Percentiles rank a stretch among this genome's conserved stretches.
These are phyloP conservation scores for Apantesis nais DNA, from an alignment of 2,888 invertebrate genomes.

Conservation along the genomic window DNA sequence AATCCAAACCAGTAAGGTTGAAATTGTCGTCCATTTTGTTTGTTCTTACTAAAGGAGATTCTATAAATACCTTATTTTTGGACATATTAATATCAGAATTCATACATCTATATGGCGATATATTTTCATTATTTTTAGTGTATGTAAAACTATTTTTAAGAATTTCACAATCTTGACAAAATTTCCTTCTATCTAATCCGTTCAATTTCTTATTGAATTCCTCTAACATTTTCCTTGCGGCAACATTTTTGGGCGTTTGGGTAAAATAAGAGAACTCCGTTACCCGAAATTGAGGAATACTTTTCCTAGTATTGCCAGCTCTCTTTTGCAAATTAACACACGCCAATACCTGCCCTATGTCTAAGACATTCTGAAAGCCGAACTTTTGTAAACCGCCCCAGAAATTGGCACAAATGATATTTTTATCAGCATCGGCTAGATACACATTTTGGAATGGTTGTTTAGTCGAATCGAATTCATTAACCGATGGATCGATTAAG, in stretches of 20 bases:
- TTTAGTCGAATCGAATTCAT: constrained; percentile 67
- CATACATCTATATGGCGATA: constrained; percentile 70
- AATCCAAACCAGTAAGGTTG: constrained; percentile 74
- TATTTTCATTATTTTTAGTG: constrained; percentile 58
- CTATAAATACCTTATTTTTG: constrained; percentile 66
- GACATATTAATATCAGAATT: constrained; percentile 61
- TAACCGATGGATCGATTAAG: constrained; percentile 78
- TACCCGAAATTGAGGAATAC: constrained; percentile 86
- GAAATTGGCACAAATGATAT: constrained; percentile 83
- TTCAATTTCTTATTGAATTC: constrained; percentile 68
- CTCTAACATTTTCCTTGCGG: constrained; percentile 76
- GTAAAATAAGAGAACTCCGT: constrained; percentile 88
- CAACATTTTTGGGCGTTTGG: constrained; percentile 84
- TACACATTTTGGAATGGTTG: constrained; percentile 85
- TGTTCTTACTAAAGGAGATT: constrained; percentile 60
- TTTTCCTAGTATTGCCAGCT: constrained; percentile 76
- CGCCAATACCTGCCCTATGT: constrained; percentile 84
- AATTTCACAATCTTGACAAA: constrained; percentile 64
- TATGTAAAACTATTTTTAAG: constrained; percentile 65
- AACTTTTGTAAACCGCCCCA: constrained; percentile 83
- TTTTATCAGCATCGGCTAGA: constrained; percentile 83
- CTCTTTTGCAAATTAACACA: constrained; percentile 88
- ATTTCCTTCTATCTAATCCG: constrained; percentile 50
- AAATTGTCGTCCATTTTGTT: constrained; percentile 57
- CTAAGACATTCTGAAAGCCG: constrained; percentile 84